Evolutionary conservation across 1,140 invertebrate species (phyloP), one percentile per base, ranked within the genome.

Genomic region (Diuraphis noxia): DNA sequence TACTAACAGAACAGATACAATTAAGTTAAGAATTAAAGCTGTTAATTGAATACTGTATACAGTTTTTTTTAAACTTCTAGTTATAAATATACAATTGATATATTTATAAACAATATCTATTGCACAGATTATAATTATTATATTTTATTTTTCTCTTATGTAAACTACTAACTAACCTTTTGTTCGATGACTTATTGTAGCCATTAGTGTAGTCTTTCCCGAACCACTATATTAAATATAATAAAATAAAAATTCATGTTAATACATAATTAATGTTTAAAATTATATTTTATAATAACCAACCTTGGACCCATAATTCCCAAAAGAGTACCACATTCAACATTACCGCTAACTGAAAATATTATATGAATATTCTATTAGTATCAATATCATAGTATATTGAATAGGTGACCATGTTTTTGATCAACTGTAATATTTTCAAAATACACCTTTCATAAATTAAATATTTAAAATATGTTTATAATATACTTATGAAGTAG

Each of bases 141-240:
- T 5, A 23, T 81, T 40, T 81, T 10, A 40, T 38, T 81, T 81
- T 81, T 40, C 3, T 81, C 9, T 81, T 13, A 40, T 40, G 38
- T 25, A 1, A n/a, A 79, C 21, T 77, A 72, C 10, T 34, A n/a
- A 17, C 13, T 34, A 41, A 89, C 95, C 95, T 93, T 95, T 95
- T 92, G 96, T 94, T 92, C 96, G 94, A 92, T 95, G 95, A 93
- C 96, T 96, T 92, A 96, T 95, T 8, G 95, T 95, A 34, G 96
- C 95, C 40, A 97, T 93, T 30, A 97, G 93, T 49, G 96, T 96
- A 63, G 96, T 97, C 94, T 97, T 96, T 84, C 96, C 96, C 79
- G 95, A 95, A 23, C 96, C 96, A 94, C 96, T 96, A 92, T 89
- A 40, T 40, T 63, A 21, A 40, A 81, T 63, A n/a, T 41, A 84